A percentile compares a stretch with the other conserved stretches of the same genome.
Conservation (phyloP, 2,113 vertebrate genomes). For the Sceloporus tristichus region DNA sequence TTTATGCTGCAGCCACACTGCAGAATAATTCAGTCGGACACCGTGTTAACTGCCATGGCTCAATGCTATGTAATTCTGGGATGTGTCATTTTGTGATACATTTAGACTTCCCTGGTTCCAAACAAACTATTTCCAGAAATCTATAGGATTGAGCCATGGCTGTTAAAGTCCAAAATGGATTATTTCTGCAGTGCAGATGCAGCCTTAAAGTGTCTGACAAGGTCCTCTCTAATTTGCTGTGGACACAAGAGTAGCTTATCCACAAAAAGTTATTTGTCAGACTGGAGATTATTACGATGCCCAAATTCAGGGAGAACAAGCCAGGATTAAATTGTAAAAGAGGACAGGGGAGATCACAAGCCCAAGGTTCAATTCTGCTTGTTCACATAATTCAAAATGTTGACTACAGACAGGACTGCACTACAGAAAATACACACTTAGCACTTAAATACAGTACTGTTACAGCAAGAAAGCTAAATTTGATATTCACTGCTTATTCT, state of each 20-base stretch:
- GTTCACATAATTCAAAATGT: background rate
- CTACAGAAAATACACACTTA: background rate
- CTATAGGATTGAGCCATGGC: no score
- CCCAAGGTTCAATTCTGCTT: background rate
- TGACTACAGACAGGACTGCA: background rate
- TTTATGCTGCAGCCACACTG: background rate
- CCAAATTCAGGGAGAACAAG: background rate
- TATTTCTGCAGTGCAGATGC: no score
- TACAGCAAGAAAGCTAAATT: background rate
- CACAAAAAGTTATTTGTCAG: background rate
- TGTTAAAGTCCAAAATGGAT: no score
- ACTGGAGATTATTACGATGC: background rate
- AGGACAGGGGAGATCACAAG: background rate
- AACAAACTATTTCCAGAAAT: no score
- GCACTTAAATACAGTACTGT: background rate
- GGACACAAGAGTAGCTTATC: background rate
- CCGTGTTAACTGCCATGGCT: no score
- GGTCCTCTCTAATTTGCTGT: no score
- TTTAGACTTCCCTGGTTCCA: no score
- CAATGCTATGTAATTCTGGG: no score
- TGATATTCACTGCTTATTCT: background rate
- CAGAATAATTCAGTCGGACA: no score
- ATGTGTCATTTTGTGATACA: no score
- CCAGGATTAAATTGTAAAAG: background rate
- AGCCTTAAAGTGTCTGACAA: background rate